Evolutionary conservation across 2,113 vertebrate species (phyloP), one percentile per base, ranked within the genome.

Genomic region (Micronisus gabar): DNA sequence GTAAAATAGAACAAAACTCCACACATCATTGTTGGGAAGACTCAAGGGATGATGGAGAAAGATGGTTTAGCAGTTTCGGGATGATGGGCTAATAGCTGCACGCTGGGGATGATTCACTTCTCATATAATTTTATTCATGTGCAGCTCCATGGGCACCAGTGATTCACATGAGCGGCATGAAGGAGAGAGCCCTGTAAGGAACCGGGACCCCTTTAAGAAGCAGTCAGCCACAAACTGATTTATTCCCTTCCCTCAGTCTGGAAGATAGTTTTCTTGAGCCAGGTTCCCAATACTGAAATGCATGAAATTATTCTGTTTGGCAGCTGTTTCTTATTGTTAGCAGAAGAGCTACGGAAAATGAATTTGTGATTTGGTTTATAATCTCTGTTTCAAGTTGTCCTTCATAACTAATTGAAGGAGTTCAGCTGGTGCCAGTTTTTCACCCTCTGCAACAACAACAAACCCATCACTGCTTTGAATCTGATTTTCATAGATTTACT

Each of bases 371-470:
- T 79, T 92, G 26, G 41, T 85, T 87, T 65, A 50, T 90, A 58
- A 63, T 74, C 47, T 91, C 41, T 55, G 9, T 47, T 90, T 43
- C 81, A 70, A 75, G 19, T 80, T 95, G 70, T 93, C 36, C n/a
- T 96, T 95, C 74, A 20, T 76, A 95, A 93, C 52, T 72, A 85
- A 96, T 94, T 91, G 62, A 93, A 93, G 38, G 27, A 27, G 17
- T 86, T 81, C 66, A 78, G 34, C 45, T 92, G 43, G 32, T 84
- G 61, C 45, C 88, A 56, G 52, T 93, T 91, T 88, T 85, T 72
- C 36, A 68, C 8, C 22, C 41, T 94, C 41, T 85, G 73, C 66
- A 52, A 81, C 76, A 88, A 50, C n/a, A 93, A 68, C 23, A 81
- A 91, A 72, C 27, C 48, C 19, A 63, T 66, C 38, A 36, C 58